Evolutionary conservation across 1,140 invertebrate species (phyloP).

Genomic region (Orchesella cincta): DNA sequence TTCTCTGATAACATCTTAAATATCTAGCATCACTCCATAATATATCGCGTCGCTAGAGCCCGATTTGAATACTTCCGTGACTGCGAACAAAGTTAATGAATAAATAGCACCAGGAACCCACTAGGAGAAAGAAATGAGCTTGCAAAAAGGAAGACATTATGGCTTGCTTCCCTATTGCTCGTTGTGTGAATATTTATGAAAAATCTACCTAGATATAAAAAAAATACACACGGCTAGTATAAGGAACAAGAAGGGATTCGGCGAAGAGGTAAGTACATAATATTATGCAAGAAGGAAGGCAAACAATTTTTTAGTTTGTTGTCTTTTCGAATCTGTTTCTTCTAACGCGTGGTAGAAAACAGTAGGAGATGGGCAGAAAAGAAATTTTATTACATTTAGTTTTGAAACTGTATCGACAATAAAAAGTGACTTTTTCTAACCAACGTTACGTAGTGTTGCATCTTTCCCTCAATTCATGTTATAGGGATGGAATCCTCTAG

Average conservation of each 20-base stretch:
- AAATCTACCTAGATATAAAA: no score
- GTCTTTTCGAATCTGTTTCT: slow-evolving; percentile 12
- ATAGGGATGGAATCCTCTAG: background rate
- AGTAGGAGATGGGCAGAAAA: background rate
- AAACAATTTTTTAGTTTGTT: slow-evolving; percentile 27
- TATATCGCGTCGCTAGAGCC: no score
- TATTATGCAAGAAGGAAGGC: background rate
- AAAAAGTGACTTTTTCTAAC: slow-evolving; percentile 20
- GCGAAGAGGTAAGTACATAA: slow-evolving; percentile 17
- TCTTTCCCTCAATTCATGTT: background rate
- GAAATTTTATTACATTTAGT: slow-evolving; percentile 3
- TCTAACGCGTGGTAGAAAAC: background rate
- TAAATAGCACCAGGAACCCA: no score
- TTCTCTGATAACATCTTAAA: no score
- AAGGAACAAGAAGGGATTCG: slow-evolving; percentile 17
- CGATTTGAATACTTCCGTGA: no score
- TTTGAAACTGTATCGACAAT: slow-evolving; percentile 16
- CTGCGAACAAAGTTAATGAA: no score
- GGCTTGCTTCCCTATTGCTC: no score
- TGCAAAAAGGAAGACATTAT: no score
- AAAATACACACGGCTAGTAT: no score
- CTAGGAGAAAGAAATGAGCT: no score
- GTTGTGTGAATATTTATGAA: no score
- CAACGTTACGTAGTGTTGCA: background rate
- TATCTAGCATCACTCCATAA: no score